These are phyloP conservation scores for Paramormyrops hopkinsi DNA, from an alignment of 2,797 vertebrate species.

Conservation along the genomic window DNA sequence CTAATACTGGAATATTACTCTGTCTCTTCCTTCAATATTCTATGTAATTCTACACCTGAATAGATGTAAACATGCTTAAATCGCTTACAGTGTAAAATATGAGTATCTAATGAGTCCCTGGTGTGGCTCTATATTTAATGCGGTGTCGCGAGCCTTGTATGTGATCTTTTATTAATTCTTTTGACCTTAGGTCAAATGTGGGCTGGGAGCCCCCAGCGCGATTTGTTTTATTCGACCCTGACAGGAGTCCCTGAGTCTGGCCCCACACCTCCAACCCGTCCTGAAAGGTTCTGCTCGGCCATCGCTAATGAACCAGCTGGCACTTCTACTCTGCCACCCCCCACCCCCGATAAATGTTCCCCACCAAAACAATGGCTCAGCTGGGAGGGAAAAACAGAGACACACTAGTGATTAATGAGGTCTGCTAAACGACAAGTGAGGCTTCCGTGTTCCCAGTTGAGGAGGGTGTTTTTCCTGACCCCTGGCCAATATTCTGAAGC, in stretches of 20 bases:
- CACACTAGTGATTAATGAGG: slow-evolving; percentile 85
- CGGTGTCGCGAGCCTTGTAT: slow-evolving; percentile 65
- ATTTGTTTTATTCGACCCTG: slow-evolving; percentile 79
- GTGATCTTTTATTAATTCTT: slow-evolving; percentile 93
- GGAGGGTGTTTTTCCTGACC: slow-evolving; percentile 69
- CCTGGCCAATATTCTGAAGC: slow-evolving; percentile 51
- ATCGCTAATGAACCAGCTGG: slow-evolving; percentile 82
- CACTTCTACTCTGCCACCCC: slow-evolving; percentile 17
- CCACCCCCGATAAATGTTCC: background rate
- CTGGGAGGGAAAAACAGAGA: slow-evolving; percentile 54
- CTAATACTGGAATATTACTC: background rate
- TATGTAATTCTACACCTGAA: slow-evolving; percentile 52
- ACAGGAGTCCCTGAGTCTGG: slow-evolving; percentile 75
- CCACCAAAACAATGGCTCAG: slow-evolving; percentile 33
- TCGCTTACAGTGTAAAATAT: slow-evolving; percentile 62
- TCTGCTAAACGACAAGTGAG: slow-evolving; percentile 77
- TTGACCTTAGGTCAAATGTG: slow-evolving; percentile 85
- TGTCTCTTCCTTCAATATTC: background rate
- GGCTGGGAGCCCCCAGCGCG: slow-evolving; percentile 67
- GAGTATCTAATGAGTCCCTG: slow-evolving; percentile 69
- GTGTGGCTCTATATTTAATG: slow-evolving; percentile 73
- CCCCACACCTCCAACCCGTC: slow-evolving; percentile 70
- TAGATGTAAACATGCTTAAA: slow-evolving; percentile 58
- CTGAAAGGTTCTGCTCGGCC: slow-evolving; percentile 67
- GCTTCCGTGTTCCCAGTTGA: slow-evolving; percentile 54